Conservation (phyloP, 2,797 vertebrate genomes). For the Lacerta bilineata region DNA sequence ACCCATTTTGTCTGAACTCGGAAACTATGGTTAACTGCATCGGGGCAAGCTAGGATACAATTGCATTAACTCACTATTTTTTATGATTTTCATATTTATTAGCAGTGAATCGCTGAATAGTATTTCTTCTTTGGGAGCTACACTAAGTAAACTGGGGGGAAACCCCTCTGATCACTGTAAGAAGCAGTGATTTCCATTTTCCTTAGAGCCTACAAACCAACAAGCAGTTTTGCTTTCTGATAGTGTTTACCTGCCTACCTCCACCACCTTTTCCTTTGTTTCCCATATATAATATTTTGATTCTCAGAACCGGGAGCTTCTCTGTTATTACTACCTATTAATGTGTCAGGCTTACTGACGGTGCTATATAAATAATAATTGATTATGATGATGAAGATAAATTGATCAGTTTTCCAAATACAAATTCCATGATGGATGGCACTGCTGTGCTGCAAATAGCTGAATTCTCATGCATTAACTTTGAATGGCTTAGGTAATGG, state of each 20-base stretch:
- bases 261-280: too few species aligned
- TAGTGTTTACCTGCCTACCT: neutral
- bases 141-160: neutral
- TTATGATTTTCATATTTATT: neutral
- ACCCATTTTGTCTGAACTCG: too few species aligned
- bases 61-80: neutral
- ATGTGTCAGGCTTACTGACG: neutral
- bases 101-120: neutral
- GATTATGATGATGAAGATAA: conserved; percentile 14
- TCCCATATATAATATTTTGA: too few species aligned
- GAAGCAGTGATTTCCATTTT: neutral
- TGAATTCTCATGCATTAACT: neutral
- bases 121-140: neutral
- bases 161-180: neutral
- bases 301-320: too few species aligned
- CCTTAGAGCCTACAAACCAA: conserved; percentile 24
- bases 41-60: too few species aligned
- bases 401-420: fast-evolving
- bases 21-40: too few species aligned
- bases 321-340: too few species aligned
- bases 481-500: neutral
- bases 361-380: neutral
- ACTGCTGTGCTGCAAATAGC: neutral
- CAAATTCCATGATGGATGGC: neutral
- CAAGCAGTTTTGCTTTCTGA: neutral